Conservation (phyloP, 2,888 invertebrate species). For the Dolichomitus sp. region DNA sequence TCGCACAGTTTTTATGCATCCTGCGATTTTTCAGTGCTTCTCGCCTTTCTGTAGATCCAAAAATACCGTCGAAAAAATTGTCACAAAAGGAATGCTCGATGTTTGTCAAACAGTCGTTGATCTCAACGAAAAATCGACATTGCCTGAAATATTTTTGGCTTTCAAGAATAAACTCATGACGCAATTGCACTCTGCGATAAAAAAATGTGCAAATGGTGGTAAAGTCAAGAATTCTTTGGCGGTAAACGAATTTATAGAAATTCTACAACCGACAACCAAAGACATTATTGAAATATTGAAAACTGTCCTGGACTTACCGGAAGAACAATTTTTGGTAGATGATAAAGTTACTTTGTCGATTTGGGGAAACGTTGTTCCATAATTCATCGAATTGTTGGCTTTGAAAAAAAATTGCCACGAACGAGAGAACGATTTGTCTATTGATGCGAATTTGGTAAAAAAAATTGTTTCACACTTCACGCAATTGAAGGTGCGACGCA, state of each 20-base stretch:
- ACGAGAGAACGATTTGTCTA: slow-evolving; percentile 18
- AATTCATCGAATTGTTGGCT: slow-evolving; percentile 85
- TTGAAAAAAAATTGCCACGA: slow-evolving; percentile 81
- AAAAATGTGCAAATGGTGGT: slow-evolving; percentile 81
- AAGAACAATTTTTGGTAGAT: slow-evolving; percentile 85
- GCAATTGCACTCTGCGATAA: slow-evolving; percentile 86
- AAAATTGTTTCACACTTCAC: slow-evolving; percentile 72
- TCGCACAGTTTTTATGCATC: slow-evolving; percentile 84
- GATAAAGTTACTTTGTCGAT: slow-evolving; percentile 86
- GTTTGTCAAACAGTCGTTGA: slow-evolving; percentile 73
- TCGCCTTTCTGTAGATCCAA: slow-evolving; percentile 79
- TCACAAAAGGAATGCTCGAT: slow-evolving; percentile 80
- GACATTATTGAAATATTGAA: slow-evolving; percentile 86
- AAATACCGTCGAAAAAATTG: slow-evolving; percentile 72
- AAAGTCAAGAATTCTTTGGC: slow-evolving; percentile 84
- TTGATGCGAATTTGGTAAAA: slow-evolving; percentile 73
- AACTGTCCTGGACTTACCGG: slow-evolving; percentile 84
- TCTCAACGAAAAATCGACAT: slow-evolving; percentile 65
- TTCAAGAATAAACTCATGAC: slow-evolving; percentile 88
- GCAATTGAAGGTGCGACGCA: slow-evolving; percentile 70
- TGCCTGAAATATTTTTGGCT: slow-evolving; percentile 82
- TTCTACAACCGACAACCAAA: slow-evolving; percentile 81
- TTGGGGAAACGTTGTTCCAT: slow-evolving; percentile 88
- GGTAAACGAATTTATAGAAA: slow-evolving; percentile 86
- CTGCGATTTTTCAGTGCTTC: slow-evolving; percentile 84